phyloP scores from a whole-genome alignment of 2,113 vertebrate genomes.

The Ochotona princeps region DNA sequence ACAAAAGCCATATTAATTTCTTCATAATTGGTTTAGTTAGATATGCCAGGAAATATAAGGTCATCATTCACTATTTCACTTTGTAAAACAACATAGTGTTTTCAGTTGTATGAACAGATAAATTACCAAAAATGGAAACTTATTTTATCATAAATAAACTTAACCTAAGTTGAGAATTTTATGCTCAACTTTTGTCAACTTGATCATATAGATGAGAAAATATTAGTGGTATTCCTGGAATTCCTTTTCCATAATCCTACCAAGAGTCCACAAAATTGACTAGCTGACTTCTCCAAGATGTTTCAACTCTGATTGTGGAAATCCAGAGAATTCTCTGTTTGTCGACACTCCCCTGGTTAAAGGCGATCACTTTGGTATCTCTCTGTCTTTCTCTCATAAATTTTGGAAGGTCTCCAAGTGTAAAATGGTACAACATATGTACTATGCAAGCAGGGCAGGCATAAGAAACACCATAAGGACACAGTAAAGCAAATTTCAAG shows the following conservation, averaged over 20 bases:
- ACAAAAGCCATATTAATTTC: conserved; percentile 38
- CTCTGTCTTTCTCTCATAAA: conserved; percentile 57
- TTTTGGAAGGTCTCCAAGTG: conserved; percentile 78
- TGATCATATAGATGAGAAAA: conserved; percentile 8
- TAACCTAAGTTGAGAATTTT: neutral
- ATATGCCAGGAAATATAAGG: neutral
- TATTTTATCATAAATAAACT: neutral
- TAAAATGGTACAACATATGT: conserved; percentile 77
- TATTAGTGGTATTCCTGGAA: neutral
- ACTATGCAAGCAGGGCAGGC: conserved; percentile 78
- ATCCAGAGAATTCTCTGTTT: conserved; percentile 53
- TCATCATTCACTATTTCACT: conserved; percentile 47
- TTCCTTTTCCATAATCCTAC: conserved; percentile 5
- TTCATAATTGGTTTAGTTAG: conserved; percentile 40
- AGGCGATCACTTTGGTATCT: conserved; percentile 71
- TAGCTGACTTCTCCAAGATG: conserved; percentile 31
- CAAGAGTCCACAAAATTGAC: conserved; percentile 36
- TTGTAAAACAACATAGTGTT: conserved; percentile 6
- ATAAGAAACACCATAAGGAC: conserved; percentile 81
- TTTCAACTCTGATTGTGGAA: conserved; percentile 56
- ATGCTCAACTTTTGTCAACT: conserved; percentile 39
- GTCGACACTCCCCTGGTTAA: conserved; percentile 60
- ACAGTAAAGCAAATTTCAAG: conserved; percentile 79
- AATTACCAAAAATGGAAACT: conserved; percentile 26
- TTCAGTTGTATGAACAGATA: conserved; percentile 54